Percentiles rank a stretch among this genome's conserved stretches.
These are phyloP conservation scores for Caerostris darwini DNA, from an alignment of 1,140 invertebrate species.

Conservation along the genomic window DNA sequence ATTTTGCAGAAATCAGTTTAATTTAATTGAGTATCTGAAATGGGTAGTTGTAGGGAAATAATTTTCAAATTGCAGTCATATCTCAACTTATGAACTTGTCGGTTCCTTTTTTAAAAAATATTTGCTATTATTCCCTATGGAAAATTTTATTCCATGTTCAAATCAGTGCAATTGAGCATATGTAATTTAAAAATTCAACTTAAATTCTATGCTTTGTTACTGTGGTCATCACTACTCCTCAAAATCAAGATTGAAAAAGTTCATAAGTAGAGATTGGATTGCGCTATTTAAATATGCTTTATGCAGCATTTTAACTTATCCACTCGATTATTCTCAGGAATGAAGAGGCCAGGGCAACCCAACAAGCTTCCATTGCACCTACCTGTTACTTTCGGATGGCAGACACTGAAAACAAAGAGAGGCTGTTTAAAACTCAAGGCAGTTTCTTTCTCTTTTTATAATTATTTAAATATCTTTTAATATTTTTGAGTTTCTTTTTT, in stretches of 20 bases:
- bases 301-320: conserved; percentile 1
- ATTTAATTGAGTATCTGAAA: too few relatives aligned
- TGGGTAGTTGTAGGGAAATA: too few relatives aligned
- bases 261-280: neutral
- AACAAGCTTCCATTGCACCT: neutral
- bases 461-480: neutral
- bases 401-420: conserved; percentile 39
- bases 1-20: too few relatives aligned
- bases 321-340: conserved; percentile 74
- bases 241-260: neutral
- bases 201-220: neutral
- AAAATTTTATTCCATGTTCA: neutral
- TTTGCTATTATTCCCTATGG: too few relatives aligned
- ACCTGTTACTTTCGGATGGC: conserved; percentile 64
- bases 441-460: conserved; percentile 36
- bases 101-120: too few relatives aligned
- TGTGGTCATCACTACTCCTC: neutral
- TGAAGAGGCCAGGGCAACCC: conserved; percentile 36
- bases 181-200: too few relatives aligned
- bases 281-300: neutral
- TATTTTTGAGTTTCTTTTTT: too few relatives aligned
- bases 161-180: neutral
- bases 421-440: conserved; percentile 42
- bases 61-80: too few relatives aligned
- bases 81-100: too few relatives aligned